Conservation (phyloP, 2,113 vertebrate species). For the Heterocephalus glaber region DNA sequence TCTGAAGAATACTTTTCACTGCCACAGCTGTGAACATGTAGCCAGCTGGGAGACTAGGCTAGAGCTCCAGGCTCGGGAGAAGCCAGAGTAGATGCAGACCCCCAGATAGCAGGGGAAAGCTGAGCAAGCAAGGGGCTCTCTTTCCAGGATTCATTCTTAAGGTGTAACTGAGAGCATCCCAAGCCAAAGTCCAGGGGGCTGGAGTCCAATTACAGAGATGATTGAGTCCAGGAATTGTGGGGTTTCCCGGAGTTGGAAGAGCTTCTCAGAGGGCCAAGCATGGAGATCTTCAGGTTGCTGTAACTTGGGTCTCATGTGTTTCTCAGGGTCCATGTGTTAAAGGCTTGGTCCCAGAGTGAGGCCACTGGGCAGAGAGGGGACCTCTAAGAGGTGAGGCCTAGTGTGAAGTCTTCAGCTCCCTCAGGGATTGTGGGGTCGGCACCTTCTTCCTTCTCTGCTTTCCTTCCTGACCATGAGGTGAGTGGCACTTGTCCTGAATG, state of each 20-base stretch:
- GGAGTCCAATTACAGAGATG: neutral
- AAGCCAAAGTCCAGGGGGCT: neutral
- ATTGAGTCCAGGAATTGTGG: neutral
- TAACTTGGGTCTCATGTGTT: neutral
- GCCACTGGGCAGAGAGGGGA: neutral
- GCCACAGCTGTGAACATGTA: neutral
- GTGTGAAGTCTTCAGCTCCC: neutral
- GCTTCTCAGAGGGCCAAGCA: too few relatives aligned
- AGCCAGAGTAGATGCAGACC: neutral
- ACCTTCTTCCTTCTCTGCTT: neutral
- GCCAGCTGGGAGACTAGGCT: fast-evolving
- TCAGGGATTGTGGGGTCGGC: too few relatives aligned
- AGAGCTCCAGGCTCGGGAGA: too few relatives aligned
- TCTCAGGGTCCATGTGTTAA: neutral
- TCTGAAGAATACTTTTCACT: neutral
- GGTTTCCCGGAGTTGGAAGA: fast-evolving
- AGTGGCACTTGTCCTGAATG: neutral
- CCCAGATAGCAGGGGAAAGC: neutral
- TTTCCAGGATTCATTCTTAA: neutral
- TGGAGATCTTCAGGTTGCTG: neutral
- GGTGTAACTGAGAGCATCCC: neutral
- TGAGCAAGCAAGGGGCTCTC: neutral
- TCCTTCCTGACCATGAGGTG: neutral
- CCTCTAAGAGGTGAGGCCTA: neutral
- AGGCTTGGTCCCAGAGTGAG: neutral